Evolutionary conservation across 2,113 vertebrate species (phyloP), one percentile per base, ranked within the genome.

Genomic region (Loxodonta africana): DNA sequence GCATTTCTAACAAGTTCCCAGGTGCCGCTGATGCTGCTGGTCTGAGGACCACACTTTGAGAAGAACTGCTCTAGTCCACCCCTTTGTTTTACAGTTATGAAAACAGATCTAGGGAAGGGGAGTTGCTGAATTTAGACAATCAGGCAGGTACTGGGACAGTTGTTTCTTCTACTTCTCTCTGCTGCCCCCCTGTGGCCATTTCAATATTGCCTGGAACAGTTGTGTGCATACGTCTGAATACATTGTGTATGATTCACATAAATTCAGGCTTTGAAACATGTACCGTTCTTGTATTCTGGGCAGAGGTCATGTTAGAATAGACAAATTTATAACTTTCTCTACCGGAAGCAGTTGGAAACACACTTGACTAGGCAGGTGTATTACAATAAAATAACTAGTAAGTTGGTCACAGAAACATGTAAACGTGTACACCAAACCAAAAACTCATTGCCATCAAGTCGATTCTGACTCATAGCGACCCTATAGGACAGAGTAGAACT

Each of bases 131-230:
- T 8, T 37, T 37, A 23, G 62, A 74, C 28, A 73, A 78, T 12
- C 2, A 21, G n/a, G 10, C 60, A 0, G 53, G n/a, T 20, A 1
- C 84, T 2, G 48, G 1, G 33, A 83, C 14, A 1, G 14, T 33
- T 3, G 23, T 73, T 81, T 92, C 37, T 92, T 88, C 62, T 63
- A 6, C 41, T 94, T 88, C n/a, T 1, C 91, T 94, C 67, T 95
- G 71, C 96, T 97, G 96, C 92, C 92, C 6, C 51, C 94, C 0
- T 60, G 92, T 84, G 96, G 84, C 60, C 8, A 6, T 80, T 48
- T 57, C n/a, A 15, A 74, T 87, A 67, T 41, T 8, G 63, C 92
- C 78, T 1, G 6, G 20, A 74, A 28, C 37, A 5, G 10, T 69
- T 6, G 5, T 0, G 17, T 0, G 30, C 44, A 25, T 4, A 1